Percentiles rank a stretch among this genome's conserved stretches.
phyloP scores from a whole-genome alignment of 2,888 invertebrate species.

The Entomobrya proxima region DNA sequence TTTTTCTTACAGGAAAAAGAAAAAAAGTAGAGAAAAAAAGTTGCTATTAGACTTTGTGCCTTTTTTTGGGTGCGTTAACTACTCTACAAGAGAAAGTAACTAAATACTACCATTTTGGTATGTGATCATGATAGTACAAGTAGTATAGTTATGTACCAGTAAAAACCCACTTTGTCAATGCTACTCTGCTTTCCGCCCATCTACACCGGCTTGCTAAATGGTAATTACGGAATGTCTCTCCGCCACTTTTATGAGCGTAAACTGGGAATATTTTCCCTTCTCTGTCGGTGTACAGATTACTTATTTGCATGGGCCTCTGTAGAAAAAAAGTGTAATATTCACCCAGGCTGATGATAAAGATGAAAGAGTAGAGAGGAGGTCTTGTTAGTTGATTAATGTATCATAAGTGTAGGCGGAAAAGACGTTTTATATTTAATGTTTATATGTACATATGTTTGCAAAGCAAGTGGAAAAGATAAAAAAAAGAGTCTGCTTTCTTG shows the following conservation, averaged over 20 bases:
- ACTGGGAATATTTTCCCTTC: background rate
- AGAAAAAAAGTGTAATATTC: too few species aligned
- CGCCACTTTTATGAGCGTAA: background rate
- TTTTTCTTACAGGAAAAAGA: too few species aligned
- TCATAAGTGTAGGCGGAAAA: too few species aligned
- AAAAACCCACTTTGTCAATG: background rate
- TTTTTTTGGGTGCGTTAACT: background rate
- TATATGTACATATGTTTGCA: background rate
- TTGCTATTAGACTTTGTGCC: background rate
- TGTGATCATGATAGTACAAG: background rate
- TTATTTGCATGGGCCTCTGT: background rate
- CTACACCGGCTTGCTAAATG: background rate
- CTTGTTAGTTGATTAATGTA: too few species aligned
- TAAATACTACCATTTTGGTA: too few species aligned
- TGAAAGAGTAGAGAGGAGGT: too few species aligned
- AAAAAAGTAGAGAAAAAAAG: background rate
- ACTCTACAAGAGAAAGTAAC: too few species aligned
- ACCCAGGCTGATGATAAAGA: too few species aligned
- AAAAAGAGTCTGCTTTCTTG: constrained; percentile 12
- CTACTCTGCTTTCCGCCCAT: background rate
- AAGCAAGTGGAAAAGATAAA: background rate
- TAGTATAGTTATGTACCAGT: background rate
- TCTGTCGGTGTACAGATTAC: background rate
- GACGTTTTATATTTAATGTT: background rate
- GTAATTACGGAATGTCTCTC: constrained; percentile 14